Evolutionary conservation across 1,140 invertebrate genomes (phyloP).

Genomic region (Hyles euphorbiae): DNA sequence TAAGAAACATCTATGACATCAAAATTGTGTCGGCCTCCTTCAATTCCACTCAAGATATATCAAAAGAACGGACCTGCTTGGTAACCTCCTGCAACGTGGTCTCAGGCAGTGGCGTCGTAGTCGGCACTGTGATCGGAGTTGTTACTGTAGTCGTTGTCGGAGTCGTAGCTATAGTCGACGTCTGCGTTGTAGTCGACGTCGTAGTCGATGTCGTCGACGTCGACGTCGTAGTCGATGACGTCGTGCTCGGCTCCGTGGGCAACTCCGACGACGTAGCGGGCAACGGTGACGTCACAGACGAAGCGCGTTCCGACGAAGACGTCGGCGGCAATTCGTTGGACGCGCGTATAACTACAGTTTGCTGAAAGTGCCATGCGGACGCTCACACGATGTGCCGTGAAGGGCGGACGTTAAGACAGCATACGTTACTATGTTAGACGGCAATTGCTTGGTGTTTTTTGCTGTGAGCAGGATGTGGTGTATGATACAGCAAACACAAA

Average conservation of each 20-base stretch:
- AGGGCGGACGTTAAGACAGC: constrained; percentile 45
- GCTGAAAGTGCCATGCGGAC: constrained; percentile 73
- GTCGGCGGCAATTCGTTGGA: constrained; percentile 55
- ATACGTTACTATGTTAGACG: constrained; percentile 1
- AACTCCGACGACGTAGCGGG: constrained; percentile 29
- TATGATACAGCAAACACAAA: constrained; percentile 1
- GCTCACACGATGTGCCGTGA: constrained; percentile 64
- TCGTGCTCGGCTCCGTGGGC: constrained; percentile 35
- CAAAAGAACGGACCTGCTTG: constrained; percentile 44
- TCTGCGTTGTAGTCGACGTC: constrained; percentile 27
- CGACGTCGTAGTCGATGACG: constrained; percentile 20
- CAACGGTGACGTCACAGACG: constrained; percentile 24
- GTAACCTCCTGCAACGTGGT: constrained; percentile 53
- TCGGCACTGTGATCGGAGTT: constrained; percentile 23
- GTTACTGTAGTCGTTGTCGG: constrained; percentile 25
- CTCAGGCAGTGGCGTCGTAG: constrained; percentile 38
- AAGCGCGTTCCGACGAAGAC: constrained; percentile 37
- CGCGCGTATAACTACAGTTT: constrained; percentile 63
- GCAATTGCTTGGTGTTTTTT: not conserved
- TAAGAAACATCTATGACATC: too few species aligned
- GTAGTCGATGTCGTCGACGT: constrained; percentile 34
- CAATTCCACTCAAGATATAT: too few species aligned
- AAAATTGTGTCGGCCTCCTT: too few species aligned
- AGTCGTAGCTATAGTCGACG: constrained; percentile 24
- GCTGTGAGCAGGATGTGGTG: not conserved